These are phyloP conservation scores for Amblyjoppa proteus DNA, from an alignment of 2,888 invertebrate genomes.

Conservation along the genomic window DNA sequence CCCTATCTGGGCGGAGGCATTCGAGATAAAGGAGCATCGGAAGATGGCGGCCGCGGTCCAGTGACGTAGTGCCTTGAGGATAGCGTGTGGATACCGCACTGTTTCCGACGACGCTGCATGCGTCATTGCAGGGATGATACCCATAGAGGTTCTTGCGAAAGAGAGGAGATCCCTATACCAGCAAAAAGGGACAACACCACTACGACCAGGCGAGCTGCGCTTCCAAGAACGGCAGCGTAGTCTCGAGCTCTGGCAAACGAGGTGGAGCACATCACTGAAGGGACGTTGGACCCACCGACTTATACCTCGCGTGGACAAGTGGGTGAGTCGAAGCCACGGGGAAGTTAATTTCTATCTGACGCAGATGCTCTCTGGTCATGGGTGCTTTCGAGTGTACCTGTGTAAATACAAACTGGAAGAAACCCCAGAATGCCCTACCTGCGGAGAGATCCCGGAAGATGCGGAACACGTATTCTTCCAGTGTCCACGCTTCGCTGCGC, in stretches of 20 bases:
- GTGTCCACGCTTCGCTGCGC: neutral
- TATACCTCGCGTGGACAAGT: too few species aligned
- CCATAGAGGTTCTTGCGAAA: neutral
- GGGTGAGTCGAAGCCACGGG: neutral
- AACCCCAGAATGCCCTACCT: neutral
- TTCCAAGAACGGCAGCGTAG: neutral
- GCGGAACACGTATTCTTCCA: slow-evolving; percentile 32
- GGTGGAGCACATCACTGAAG: too few species aligned
- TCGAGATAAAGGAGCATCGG: slow-evolving; percentile 12
- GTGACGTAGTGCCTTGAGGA: slow-evolving; percentile 37
- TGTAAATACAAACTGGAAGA: slow-evolving; percentile 1
- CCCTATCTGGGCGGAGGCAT: slow-evolving; percentile 36
- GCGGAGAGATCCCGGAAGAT: neutral
- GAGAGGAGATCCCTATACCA: slow-evolving; percentile 4
- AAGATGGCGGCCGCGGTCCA: slow-evolving; percentile 8
- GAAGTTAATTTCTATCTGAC: too few species aligned
- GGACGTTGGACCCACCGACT: too few species aligned
- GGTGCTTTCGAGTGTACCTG: slow-evolving; percentile 24
- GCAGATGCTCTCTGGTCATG: neutral
- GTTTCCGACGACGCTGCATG: too few species aligned
- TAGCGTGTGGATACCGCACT: slow-evolving; percentile 31
- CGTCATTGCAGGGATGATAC: slow-evolving; percentile 27
- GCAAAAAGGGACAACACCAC: neutral
- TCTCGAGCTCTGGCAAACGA: too few species aligned
- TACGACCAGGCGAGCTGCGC: neutral